phyloP scores from a whole-genome alignment of 2,797 vertebrate genomes.

The Bradypodion pumilum region DNA sequence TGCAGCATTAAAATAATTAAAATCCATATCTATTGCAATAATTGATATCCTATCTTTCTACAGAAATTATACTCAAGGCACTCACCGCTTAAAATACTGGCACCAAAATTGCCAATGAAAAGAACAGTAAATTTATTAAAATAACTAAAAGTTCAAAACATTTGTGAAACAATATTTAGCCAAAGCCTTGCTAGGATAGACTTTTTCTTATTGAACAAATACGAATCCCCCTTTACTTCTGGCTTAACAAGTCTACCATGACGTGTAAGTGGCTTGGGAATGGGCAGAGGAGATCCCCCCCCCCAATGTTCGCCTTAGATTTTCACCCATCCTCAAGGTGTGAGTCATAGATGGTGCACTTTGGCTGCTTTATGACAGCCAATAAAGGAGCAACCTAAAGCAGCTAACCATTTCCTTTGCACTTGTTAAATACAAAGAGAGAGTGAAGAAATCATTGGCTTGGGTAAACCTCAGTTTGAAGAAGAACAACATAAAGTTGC shows the following conservation, averaged over 20 bases:
- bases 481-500: not conserved
- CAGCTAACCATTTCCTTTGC: not conserved
- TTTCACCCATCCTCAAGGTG: no score
- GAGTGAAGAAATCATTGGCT: slow-evolving; percentile 15
- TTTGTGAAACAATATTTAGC: not conserved
- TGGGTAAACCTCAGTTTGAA: slow-evolving; percentile 11
- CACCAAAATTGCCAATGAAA: not conserved
- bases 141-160: not conserved
- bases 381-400: not conserved
- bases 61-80: not conserved
- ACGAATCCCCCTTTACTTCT: not conserved
- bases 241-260: not conserved
- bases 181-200: not conserved
- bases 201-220: not conserved
- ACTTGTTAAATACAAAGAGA: slow-evolving; percentile 25
- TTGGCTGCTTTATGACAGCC: not conserved
- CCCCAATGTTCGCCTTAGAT: no score
- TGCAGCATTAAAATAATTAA: no score
- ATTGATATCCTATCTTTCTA: not conserved
- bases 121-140: not conserved
- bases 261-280: not conserved
- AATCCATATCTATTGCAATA: no score
- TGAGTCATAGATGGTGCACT: not conserved
- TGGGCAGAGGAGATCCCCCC: no score
- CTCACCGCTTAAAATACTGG: not conserved